These are phyloP conservation scores for Mormyrops boulengeri DNA, from an alignment of 2,797 vertebrate species.

Conservation along the genomic window DNA sequence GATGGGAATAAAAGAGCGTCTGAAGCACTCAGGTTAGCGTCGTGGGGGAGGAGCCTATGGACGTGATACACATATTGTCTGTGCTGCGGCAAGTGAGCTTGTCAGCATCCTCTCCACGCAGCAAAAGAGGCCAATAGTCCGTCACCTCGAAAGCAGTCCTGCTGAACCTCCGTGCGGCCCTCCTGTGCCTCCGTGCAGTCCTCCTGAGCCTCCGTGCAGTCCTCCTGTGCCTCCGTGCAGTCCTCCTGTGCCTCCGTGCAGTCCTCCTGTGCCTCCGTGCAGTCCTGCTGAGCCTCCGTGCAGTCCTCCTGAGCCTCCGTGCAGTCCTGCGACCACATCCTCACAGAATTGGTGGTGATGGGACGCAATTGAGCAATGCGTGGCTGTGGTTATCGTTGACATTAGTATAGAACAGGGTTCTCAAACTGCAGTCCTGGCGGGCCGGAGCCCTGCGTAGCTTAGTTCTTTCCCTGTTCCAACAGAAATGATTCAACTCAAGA, in stretches of 20 bases:
- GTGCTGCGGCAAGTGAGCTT: neutral
- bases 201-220: no score
- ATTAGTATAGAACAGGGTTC: neutral
- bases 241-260: no score
- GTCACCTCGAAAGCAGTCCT: neutral
- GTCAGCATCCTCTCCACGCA: neutral
- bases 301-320: neutral
- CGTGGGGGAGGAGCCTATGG: neutral
- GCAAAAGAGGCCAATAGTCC: neutral
- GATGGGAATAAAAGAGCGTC: neutral
- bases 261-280: no score
- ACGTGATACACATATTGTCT: neutral
- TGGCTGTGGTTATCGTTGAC: neutral
- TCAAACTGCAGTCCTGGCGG: no score
- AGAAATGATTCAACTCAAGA: no score
- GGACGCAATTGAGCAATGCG: neutral
- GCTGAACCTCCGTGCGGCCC: neutral
- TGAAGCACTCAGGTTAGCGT: neutral
- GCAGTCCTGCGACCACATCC: neutral
- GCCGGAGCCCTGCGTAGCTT: no score
- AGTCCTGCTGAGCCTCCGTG: no score
- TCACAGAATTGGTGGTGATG: neutral
- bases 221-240: no score
- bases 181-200: neutral
- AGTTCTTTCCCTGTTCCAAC: no score